Evolutionary conservation across 2,113 vertebrate species (phyloP).

Genomic region (Oxyruncus cristatus): DNA sequence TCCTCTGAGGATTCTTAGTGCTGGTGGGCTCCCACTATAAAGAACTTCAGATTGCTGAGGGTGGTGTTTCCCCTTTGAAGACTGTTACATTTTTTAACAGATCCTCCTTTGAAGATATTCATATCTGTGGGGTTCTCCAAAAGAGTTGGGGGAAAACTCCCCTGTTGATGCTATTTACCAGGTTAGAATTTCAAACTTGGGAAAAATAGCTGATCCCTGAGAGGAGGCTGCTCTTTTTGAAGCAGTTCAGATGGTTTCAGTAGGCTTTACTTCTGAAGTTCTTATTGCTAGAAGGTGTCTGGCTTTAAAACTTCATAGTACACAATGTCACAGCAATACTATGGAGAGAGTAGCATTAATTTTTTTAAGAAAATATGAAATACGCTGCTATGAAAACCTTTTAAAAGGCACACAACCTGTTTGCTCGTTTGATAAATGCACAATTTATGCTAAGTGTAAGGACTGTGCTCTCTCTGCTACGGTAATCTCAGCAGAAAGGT

Average conservation of each 20-base stretch:
- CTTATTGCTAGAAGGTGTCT: slow-evolving; percentile 64
- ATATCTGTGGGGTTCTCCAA: slow-evolving; percentile 72
- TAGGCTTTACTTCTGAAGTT: slow-evolving; percentile 71
- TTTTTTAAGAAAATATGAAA: background rate
- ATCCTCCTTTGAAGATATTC: slow-evolving; percentile 76
- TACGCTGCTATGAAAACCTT: background rate
- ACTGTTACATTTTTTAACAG: slow-evolving; percentile 77
- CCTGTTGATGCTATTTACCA: slow-evolving; percentile 74
- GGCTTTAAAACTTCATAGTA: slow-evolving; percentile 54
- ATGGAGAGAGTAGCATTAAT: background rate
- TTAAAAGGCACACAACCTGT: background rate
- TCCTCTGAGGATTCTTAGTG: slow-evolving; percentile 64
- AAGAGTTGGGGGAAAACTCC: slow-evolving; percentile 60
- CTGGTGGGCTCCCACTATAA: slow-evolving; percentile 77
- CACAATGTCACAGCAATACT: background rate
- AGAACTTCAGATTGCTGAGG: slow-evolving; percentile 76
- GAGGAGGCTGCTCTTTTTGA: slow-evolving; percentile 73
- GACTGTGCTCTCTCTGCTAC: background rate
- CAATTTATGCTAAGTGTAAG: background rate
- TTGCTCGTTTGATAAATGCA: background rate
- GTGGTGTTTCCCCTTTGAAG: slow-evolving; percentile 78
- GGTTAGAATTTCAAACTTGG: slow-evolving; percentile 70
- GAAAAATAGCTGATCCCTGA: slow-evolving; percentile 68
- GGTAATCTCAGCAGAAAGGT: background rate
- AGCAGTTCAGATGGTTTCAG: slow-evolving; percentile 72